Percentiles rank a stretch among this genome's conserved stretches.
These are phyloP conservation scores for Poecilus cupreus DNA, from an alignment of 2,888 invertebrate genomes.

Conservation along the genomic window DNA sequence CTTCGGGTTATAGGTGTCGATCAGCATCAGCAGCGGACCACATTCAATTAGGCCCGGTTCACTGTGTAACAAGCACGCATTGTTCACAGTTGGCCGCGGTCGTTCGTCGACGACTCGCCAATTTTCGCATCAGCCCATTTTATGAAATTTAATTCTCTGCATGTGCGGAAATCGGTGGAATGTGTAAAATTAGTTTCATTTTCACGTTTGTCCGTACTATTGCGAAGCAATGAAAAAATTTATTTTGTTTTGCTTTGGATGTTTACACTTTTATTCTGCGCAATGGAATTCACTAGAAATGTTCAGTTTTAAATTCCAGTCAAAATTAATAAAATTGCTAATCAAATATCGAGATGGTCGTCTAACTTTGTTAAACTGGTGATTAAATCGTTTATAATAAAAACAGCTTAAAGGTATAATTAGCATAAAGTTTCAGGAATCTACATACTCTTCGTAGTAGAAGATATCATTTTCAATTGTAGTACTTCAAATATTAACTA, in stretches of 20 bases:
- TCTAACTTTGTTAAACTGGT: background rate
- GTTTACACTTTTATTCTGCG: background rate
- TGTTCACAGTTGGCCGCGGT: slow-evolving; percentile 11
- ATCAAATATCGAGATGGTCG: background rate
- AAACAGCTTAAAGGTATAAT: too few relatives aligned
- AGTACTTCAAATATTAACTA: too few relatives aligned
- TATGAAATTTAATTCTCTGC: slow-evolving; percentile 1
- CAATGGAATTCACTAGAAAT: background rate
- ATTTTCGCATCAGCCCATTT: background rate
- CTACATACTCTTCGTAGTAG: background rate
- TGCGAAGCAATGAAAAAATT: background rate
- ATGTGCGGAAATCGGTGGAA: background rate
- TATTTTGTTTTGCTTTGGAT: background rate
- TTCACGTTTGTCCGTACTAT: background rate
- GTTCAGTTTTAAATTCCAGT: background rate
- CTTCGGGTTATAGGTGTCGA: slow-evolving; percentile 15
- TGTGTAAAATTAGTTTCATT: slow-evolving; percentile 15
- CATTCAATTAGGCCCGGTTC: slow-evolving; percentile 40
- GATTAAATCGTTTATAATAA: background rate
- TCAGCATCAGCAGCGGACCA: slow-evolving; percentile 30
- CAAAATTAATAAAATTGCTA: background rate
- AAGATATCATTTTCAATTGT: too few relatives aligned
- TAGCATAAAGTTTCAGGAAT: too few relatives aligned
- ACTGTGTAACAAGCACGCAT: slow-evolving; percentile 39
- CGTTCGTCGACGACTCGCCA: background rate